Conservation (phyloP, 2,888 invertebrate species). For the Drosophila affinis region DNA sequence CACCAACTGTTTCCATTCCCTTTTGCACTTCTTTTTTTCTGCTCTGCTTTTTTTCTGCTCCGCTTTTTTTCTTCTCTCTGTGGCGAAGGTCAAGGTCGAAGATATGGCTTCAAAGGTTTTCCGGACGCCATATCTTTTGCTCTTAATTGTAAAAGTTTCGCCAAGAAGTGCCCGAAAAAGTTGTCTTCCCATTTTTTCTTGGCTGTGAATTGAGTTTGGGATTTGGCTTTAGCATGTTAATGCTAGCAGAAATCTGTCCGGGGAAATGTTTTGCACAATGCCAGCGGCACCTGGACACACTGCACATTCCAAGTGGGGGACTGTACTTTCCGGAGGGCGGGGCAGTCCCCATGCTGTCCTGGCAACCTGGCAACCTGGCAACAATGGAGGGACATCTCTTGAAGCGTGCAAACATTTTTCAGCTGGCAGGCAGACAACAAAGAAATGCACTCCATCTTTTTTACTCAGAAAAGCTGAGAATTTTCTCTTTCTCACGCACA, state of each 20-base stretch:
- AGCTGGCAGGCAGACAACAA: slow-evolving; percentile 41
- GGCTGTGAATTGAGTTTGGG: slow-evolving; percentile 15
- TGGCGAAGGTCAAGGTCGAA: slow-evolving; percentile 62
- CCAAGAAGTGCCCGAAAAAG: slow-evolving; percentile 19
- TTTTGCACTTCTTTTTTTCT: slow-evolving; percentile 4
- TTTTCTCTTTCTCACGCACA: neutral
- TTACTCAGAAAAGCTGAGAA: slow-evolving; percentile 3
- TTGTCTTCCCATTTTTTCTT: slow-evolving; percentile 26
- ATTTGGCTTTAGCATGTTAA: slow-evolving; percentile 20
- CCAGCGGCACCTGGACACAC: slow-evolving; percentile 50
- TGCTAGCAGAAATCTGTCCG: slow-evolving; percentile 30
- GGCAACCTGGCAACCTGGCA: neutral
- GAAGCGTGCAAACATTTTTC: slow-evolving; percentile 58
- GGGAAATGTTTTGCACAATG: slow-evolving; percentile 48
- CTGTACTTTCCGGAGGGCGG: slow-evolving; percentile 33
- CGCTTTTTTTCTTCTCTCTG: neutral
- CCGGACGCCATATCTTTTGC: slow-evolving; percentile 40
- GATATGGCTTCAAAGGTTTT: slow-evolving; percentile 44
- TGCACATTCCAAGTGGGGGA: slow-evolving; percentile 45
- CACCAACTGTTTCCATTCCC: slow-evolving; percentile 23
- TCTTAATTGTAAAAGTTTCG: slow-evolving; percentile 66
- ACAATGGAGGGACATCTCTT: slow-evolving; percentile 46
- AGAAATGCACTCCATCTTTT: slow-evolving; percentile 36
- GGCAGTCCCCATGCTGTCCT: slow-evolving; percentile 11
- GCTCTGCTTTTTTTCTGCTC: slow-evolving; percentile 3